Evolutionary conservation across 2,888 invertebrate genomes (phyloP).

Genomic region (Latrodectus hesperus): DNA sequence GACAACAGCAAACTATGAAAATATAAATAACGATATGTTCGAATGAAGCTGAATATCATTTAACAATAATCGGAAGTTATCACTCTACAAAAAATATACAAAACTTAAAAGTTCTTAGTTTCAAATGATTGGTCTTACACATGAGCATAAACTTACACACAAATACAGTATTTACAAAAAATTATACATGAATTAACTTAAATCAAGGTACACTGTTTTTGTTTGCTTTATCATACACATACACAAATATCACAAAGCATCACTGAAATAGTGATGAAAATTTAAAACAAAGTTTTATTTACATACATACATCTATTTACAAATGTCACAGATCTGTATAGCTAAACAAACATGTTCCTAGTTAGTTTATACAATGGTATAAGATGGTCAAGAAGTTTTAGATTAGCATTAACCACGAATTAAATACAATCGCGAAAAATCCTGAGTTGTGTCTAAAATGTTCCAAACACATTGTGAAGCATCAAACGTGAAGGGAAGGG

Average conservation of each 20-base stretch:
- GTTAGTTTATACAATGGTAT: constrained; percentile 21
- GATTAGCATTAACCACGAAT: constrained; percentile 34
- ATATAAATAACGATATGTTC: constrained; percentile 60
- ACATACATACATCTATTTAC: constrained; percentile 54
- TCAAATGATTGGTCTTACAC: constrained; percentile 45
- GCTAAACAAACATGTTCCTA: constrained; percentile 64
- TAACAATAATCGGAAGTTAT: not conserved
- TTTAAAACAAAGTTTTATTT: constrained; percentile 60
- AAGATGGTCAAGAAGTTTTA: constrained; percentile 37
- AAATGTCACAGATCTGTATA: constrained; percentile 67
- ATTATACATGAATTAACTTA: constrained; percentile 39
- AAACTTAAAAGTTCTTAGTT: not conserved
- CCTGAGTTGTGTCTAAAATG: constrained; percentile 62
- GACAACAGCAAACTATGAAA: constrained; percentile 13
- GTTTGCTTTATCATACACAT: constrained; percentile 14
- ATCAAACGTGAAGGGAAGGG: constrained; percentile 52
- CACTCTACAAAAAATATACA: constrained; percentile 7
- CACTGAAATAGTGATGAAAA: constrained; percentile 51
- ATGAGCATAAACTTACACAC: constrained; percentile 38
- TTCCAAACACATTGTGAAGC: constrained; percentile 65
- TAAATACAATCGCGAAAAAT: constrained; percentile 34
- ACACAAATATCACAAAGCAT: constrained; percentile 61
- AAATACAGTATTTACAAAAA: constrained; percentile 37
- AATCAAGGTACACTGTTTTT: constrained; percentile 16
- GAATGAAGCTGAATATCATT: not conserved